Conservation (phyloP, 2,888 invertebrate genomes). For the Melanchra persicariae region DNA sequence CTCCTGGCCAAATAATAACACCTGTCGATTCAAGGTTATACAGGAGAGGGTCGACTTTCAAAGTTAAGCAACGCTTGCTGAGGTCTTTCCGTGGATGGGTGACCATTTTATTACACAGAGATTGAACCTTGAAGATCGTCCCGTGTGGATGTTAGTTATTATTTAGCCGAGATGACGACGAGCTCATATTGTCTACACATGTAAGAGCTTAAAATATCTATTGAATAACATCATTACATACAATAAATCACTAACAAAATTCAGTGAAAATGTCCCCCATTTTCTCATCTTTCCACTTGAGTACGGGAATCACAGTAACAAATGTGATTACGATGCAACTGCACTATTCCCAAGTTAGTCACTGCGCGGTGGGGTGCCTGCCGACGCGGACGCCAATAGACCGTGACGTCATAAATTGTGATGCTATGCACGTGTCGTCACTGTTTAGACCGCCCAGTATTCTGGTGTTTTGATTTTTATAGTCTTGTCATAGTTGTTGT, state of each 20-base stretch:
- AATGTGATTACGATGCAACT: constrained; percentile 68
- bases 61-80: too few species aligned
- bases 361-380: constrained; percentile 59
- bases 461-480: constrained; percentile 30
- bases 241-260: constrained; percentile 16
- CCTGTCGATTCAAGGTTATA: too few species aligned
- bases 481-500: background rate
- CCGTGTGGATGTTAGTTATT: too few species aligned
- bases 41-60: too few species aligned
- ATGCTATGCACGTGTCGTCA: constrained; percentile 59
- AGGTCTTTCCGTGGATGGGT: too few species aligned
- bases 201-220: too few species aligned
- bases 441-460: constrained; percentile 57
- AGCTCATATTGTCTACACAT: too few species aligned
- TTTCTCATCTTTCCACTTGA: constrained; percentile 54
- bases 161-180: too few species aligned
- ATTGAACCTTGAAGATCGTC: too few species aligned
- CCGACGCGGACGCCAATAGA: constrained; percentile 67
- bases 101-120: too few species aligned
- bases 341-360: constrained; percentile 63
- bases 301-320: constrained; percentile 62
- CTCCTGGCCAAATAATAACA: too few species aligned
- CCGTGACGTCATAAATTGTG: constrained; percentile 74
- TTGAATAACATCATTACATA: background rate
- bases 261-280: constrained; percentile 48